A percentile compares a stretch with the other conserved stretches of the same genome.
phyloP scores from a whole-genome alignment of 2,113 vertebrate genomes.

The Tamias sibiricus region DNA sequence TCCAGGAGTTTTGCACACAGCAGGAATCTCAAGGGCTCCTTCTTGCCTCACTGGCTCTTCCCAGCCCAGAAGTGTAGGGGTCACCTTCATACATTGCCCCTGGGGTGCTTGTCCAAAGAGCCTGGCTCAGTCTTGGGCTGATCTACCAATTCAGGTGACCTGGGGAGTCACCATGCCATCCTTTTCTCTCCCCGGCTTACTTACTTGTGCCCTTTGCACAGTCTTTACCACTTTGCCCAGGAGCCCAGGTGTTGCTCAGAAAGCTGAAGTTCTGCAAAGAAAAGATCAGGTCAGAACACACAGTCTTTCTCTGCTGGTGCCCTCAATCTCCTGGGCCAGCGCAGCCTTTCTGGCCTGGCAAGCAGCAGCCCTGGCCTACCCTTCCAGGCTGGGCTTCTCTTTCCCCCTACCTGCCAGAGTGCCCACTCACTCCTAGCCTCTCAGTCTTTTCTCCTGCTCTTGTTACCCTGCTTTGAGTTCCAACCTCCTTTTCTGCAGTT shows the following conservation, averaged over 20 bases:
- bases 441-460: background rate
- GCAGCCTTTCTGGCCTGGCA: background rate
- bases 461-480: background rate
- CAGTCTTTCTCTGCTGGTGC: background rate
- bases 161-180: background rate
- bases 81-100: background rate
- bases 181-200: background rate
- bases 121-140: background rate
- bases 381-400: background rate
- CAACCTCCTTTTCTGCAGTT: background rate
- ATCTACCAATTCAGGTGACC: background rate
- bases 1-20: accelerated
- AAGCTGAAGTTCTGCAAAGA: background rate
- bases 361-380: background rate
- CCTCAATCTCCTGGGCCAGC: background rate
- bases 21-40: too few species aligned
- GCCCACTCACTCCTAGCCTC: background rate
- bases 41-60: background rate
- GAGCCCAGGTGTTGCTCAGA: background rate
- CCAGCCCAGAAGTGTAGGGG: background rate
- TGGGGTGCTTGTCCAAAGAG: background rate
- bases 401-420: too few species aligned
- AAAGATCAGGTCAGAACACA: background rate
- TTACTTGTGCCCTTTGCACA: background rate
- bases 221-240: background rate